phyloP scores from a whole-genome alignment of 2,888 invertebrate genomes.

The Blomia tropicalis region DNA sequence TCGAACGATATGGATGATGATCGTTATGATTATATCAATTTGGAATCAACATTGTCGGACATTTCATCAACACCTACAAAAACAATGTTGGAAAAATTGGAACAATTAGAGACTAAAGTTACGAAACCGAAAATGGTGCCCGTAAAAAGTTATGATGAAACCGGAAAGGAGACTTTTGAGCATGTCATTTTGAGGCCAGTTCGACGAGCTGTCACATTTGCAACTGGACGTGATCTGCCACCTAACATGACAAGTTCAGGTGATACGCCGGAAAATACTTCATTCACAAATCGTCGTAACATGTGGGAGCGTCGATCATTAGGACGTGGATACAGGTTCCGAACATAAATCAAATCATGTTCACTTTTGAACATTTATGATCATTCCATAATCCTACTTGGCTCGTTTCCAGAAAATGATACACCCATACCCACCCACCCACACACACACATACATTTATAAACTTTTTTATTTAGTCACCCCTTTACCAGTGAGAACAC shows the following conservation, averaged over 20 bases:
- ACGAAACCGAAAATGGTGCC: background rate
- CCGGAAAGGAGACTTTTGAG: background rate
- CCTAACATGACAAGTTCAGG: background rate
- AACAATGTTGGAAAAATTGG: background rate
- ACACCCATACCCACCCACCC: too few relatives aligned
- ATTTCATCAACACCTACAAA: background rate
- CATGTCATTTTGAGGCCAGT: background rate
- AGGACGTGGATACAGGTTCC: background rate
- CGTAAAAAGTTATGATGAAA: conserved; percentile 6
- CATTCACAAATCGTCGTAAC: conserved; percentile 13
- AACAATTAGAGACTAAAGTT: background rate
- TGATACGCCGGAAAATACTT: background rate
- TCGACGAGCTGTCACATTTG: background rate
- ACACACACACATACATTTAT: too few relatives aligned
- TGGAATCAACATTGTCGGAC: too few relatives aligned
- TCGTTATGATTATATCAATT: too few relatives aligned
- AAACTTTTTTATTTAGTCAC: too few relatives aligned
- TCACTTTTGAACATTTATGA: too few relatives aligned
- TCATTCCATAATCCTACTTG: too few relatives aligned
- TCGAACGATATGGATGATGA: too few relatives aligned
- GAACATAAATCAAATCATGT: too few relatives aligned
- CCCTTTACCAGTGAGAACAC: too few relatives aligned
- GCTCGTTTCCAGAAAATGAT: too few relatives aligned
- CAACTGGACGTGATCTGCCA: background rate
- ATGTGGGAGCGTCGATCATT: conserved; percentile 11